These are phyloP conservation scores for Dusona sp. DNA, from an alignment of 2,888 invertebrate genomes.

Conservation along the genomic window DNA sequence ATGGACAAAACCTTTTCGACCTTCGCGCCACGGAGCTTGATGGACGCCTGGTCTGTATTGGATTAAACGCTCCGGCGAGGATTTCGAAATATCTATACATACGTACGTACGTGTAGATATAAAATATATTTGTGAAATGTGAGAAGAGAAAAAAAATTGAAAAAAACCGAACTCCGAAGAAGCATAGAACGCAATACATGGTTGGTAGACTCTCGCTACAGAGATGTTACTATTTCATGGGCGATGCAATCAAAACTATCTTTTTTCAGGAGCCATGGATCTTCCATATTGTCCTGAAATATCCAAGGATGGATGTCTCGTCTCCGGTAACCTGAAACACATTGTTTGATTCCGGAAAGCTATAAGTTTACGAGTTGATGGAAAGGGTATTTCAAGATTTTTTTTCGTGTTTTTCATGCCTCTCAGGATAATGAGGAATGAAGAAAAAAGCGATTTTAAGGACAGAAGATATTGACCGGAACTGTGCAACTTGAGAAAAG, in stretches of 20 bases:
- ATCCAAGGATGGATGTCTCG: neutral
- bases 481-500: neutral
- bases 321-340: neutral
- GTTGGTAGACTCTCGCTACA: conserved; percentile 8
- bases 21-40: conserved; percentile 75
- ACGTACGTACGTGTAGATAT: conserved; percentile 37
- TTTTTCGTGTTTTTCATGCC: neutral
- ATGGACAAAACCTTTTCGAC: conserved; percentile 83
- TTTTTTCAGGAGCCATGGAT: neutral
- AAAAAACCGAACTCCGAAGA: conserved; percentile 49
- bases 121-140: conserved; percentile 34
- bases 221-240: conserved; percentile 17
- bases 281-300: neutral
- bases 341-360: neutral
- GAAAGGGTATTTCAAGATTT: neutral
- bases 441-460: neutral
- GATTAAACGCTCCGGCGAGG: conserved; percentile 80
- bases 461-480: conserved; percentile 17
- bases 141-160: conserved; percentile 40
- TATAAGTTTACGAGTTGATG: neutral
- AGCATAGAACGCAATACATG: conserved; percentile 11
- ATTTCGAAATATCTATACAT: conserved; percentile 71
- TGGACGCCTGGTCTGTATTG: conserved; percentile 82
- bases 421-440: neutral
- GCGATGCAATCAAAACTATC: conserved; percentile 44